Percentiles rank a stretch among this genome's conserved stretches.
These are phyloP conservation scores for Lepus oiostolus DNA, from an alignment of 2,797 vertebrate genomes.

Conservation along the genomic window DNA sequence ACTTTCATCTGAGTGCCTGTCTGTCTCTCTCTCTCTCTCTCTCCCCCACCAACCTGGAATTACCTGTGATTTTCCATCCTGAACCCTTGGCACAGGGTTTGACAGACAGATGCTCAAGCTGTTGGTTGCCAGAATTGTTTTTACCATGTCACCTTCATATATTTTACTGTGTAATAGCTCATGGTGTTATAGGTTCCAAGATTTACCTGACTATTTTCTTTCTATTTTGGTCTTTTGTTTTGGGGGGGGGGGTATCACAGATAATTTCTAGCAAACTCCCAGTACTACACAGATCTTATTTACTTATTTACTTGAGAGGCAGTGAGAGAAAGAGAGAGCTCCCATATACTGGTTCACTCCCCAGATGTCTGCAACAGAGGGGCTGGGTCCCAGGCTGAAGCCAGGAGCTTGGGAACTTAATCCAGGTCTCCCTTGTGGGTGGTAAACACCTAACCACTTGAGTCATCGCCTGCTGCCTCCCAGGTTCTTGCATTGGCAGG, in stretches of 20 bases:
- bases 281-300: not conserved
- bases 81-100: not conserved
- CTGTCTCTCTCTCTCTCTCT: not conserved
- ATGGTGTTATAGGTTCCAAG: not conserved
- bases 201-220: slow-evolving; percentile 21
- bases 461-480: too few species aligned
- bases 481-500: too few species aligned
- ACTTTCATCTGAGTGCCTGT: not conserved
- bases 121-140: not conserved
- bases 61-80: not conserved
- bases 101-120: not conserved
- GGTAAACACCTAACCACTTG: too few species aligned
- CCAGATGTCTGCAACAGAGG: too few species aligned
- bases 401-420: too few species aligned
- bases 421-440: too few species aligned
- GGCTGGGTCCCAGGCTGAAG: too few species aligned
- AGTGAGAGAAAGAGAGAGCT: too few species aligned
- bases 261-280: slow-evolving; percentile 17
- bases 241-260: not conserved
- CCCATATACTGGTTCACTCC: too few species aligned
- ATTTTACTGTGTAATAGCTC: not conserved
- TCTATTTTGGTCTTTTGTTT: not conserved
- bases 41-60: not conserved
- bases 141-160: slow-evolving; percentile 41
- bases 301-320: not conserved